Base-by-base conservation (phyloP, 2,888 invertebrate genomes). In the Silvanus unidentatus region DNA sequence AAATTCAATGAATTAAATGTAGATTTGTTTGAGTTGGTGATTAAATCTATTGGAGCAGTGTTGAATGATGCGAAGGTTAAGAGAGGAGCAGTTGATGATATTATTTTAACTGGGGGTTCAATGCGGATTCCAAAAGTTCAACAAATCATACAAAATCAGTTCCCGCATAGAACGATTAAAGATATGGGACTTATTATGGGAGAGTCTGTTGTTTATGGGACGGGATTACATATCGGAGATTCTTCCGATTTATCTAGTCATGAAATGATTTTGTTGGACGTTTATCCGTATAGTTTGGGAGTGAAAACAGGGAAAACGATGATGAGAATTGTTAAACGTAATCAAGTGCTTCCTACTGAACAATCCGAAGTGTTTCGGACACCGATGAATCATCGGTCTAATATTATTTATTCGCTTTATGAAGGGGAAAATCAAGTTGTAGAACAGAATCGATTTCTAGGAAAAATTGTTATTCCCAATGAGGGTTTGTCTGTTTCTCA, bases 271-370 rank as follows among this genome's bases (percentile, higher is more conserved):
- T 79, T 99, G 48, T 81, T 99, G 53, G 98, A 99, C 71, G 99
- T 99, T 43, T 98, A 97, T 73, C 99, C 99, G 57, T 79, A 99
- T 54, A 98, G 99, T 54, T 84, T 99, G 85, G 99, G 99, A 74
- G 99, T 99, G 67, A 99, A 99, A 75, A 99, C 99, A 39, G 98
- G 99, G 53, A 99, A 99, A 57, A 98, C 99, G 22, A 99, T 99
- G 98, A 98, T 98, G 59, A 98, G 97, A 71, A 80, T 99, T 43
- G 99, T 99, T 69, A 89, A 93, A 43, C 80, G 98, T 62, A 99
- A 99, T 79, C 98, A 98, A 16, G 96, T 97, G 53, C 98, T 99
- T 65, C 99, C 99, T 22, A 98, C 98, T 42, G 98, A 98, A 79
- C 98, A 99, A 72, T 93, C 94, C 37, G 10, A 37, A 37, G n/a